These are phyloP conservation scores for Tetramorium simillimum DNA, from an alignment of 1,140 invertebrate species.

Conservation along the genomic window DNA sequence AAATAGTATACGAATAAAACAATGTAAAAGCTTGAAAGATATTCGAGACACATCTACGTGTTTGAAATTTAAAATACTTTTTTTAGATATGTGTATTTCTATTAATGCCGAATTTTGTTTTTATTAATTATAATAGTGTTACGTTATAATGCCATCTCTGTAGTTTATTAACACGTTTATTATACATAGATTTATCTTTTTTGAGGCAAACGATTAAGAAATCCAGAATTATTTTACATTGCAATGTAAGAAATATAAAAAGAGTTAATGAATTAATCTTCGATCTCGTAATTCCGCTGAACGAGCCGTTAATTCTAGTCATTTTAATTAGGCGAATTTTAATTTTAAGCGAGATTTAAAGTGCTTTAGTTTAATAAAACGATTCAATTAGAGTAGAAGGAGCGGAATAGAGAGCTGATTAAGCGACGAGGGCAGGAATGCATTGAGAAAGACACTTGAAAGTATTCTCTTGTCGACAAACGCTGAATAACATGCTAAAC, in stretches of 20 bases:
- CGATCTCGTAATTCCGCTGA: background rate
- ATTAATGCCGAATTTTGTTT: background rate
- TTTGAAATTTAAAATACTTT: background rate
- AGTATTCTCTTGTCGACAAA: conserved; percentile 27
- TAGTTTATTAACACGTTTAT: background rate
- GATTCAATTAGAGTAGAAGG: conserved; percentile 40
- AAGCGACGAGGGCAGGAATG: conserved; percentile 16
- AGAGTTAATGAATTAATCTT: conserved; percentile 15
- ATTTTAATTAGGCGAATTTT: conserved; percentile 21
- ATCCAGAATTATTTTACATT: background rate
- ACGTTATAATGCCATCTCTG: too few species aligned
- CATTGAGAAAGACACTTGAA: conserved; percentile 36
- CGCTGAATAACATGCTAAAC: conserved; percentile 31
- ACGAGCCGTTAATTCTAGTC: background rate
- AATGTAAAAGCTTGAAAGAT: background rate
- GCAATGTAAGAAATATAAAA: background rate
- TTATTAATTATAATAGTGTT: background rate
- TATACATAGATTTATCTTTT: background rate
- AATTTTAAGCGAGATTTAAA: conserved; percentile 29
- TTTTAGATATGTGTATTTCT: background rate
- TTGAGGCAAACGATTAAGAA: background rate
- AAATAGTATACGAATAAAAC: background rate
- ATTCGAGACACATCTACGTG: background rate
- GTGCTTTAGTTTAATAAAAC: conserved; percentile 37
- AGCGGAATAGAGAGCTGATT: conserved; percentile 38